Base-by-base conservation (phyloP, 1,140 invertebrate species). In the Chelonus insularis region DNA sequence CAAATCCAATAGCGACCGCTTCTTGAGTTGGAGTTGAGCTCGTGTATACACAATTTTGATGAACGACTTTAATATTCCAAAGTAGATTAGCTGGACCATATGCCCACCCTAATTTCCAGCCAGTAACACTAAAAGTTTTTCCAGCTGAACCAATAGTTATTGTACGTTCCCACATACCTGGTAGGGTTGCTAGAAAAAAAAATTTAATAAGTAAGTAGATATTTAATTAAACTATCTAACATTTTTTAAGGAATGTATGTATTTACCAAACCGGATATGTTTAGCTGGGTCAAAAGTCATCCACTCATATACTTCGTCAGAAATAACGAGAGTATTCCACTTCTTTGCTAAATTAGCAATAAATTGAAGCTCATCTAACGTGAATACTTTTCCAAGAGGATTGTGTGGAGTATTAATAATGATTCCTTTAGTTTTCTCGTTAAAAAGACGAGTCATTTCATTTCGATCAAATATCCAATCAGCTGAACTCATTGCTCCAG, bases 281-380 rank as follows among this genome's bases (percentile, higher is more conserved):
- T 95, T 84, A 41, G 87, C 83, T 1, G 90, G 90, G 72, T 92
- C 86, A 74, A 93, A 99, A 14, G 95, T 90, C 68, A 99, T 87
- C 93, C 95, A 98, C 80, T 99, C 97, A 68, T 99, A 99, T 1
- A 99, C 97, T 81, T 99, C 97, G 82, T 99, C 97, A 5, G 94
- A 90, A 16, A 99, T 82, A 57, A 94, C 95, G 4, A 99, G 79
- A 4, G 92, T 89, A 78, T 99, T 90, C 85, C 94, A 90, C 75
- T 98, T 96, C 70, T 92, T 93, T 71, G 95, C 97, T 37, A 99
- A 81, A 69, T 89, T 73, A 0, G 92, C 95, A 68, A 99, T 94
- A 54, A 89, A 80, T 65, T 91, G 82, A 55, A 94, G 72, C 74
- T 94, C 92, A 8, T 86, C 74, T 1, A 77, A 65, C 1, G 84